Evolutionary conservation across 2,888 invertebrate species (phyloP).

Genomic region (Drymonia ruficornis): DNA sequence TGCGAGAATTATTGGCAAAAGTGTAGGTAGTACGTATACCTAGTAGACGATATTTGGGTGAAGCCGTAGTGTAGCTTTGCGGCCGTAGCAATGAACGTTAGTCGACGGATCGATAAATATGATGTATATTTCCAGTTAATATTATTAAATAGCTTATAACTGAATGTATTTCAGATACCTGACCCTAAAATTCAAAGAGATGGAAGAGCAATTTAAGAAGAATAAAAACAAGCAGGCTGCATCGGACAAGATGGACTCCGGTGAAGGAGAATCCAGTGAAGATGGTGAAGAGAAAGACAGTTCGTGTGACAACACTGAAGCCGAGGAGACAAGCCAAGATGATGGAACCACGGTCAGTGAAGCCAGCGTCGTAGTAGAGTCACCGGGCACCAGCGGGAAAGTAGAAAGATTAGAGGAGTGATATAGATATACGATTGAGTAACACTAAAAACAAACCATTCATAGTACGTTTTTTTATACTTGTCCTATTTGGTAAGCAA

Average conservation of each 20-base stretch:
- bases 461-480: no score
- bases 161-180: conserved; percentile 86
- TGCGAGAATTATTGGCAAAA: no score
- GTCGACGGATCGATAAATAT: no score
- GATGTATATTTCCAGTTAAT: no score
- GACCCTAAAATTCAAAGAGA: conserved; percentile 93
- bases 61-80: no score
- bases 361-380: conserved; percentile 66
- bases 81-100: no score
- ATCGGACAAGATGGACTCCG: conserved; percentile 54
- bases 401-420: conserved; percentile 68
- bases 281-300: conserved; percentile 42
- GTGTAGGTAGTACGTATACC: no score
- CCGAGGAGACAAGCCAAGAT: conserved; percentile 15
- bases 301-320: conserved; percentile 40
- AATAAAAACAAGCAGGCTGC: conserved; percentile 83
- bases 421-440: conserved; percentile 3
- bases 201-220: conserved; percentile 92
- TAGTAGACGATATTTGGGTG: no score
- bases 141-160: neutral
- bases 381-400: conserved; percentile 72
- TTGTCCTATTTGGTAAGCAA: no score
- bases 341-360: conserved; percentile 53
- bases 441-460: conserved; percentile 1
- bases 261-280: conserved; percentile 55